These are phyloP conservation scores for Ashinkailepas kermadecensis DNA, from an alignment of 2,888 invertebrate genomes.

Conservation along the genomic window DNA sequence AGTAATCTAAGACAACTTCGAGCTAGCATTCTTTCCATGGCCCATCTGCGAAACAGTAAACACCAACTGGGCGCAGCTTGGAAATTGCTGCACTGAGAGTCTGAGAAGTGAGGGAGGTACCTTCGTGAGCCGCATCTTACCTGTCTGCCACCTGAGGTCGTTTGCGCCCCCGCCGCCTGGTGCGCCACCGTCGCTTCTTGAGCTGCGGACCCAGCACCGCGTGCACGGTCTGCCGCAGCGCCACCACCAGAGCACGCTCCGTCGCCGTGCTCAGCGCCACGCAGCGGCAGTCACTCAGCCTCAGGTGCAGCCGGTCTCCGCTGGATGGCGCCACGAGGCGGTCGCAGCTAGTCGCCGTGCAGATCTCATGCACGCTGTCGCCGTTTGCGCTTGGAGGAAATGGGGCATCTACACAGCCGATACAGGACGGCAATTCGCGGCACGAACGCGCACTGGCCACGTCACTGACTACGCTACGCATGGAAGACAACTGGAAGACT, in stretches of 20 bases:
- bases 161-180: slow-evolving; percentile 14
- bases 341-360: no score
- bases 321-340: not conserved
- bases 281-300: not conserved
- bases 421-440: no score
- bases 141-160: not conserved
- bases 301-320: not conserved
- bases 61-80: no score
- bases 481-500: slow-evolving; percentile 17
- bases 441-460: not conserved
- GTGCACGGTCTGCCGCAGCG: not conserved
- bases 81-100: no score
- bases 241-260: not conserved
- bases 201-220: not conserved
- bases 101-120: no score
- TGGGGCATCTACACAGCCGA: no score
- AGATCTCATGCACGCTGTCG: no score
- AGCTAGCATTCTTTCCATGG: no score
- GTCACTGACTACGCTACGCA: not conserved
- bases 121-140: not conserved
- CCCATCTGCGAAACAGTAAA: no score
- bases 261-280: not conserved
- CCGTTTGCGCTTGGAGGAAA: no score
- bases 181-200: slow-evolving; percentile 14
- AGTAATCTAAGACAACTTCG: no score